Conservation (phyloP, 2,888 invertebrate genomes). For the Hypercompe scribonia region DNA sequence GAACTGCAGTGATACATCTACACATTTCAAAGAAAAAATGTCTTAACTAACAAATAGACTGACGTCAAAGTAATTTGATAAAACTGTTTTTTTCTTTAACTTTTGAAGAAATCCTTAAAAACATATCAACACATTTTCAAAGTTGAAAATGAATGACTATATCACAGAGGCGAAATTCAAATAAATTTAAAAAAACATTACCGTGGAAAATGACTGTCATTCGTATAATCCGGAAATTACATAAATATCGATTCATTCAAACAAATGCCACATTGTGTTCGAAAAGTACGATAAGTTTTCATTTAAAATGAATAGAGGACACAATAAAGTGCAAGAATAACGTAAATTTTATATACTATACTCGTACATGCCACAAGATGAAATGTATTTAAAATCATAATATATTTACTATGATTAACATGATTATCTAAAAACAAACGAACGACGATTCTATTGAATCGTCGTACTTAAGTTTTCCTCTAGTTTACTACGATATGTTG, state of each 20-base stretch:
- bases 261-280: neutral
- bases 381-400: too few relatives aligned
- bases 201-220: neutral
- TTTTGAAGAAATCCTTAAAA: neutral
- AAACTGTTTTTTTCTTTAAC: neutral
- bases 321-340: neutral
- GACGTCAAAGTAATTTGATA: neutral
- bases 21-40: neutral
- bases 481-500: neutral
- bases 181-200: neutral
- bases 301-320: neutral
- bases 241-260: neutral
- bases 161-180: neutral
- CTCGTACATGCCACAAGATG: too few relatives aligned
- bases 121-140: neutral
- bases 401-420: too few relatives aligned
- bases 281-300: neutral
- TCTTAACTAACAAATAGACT: neutral
- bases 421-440: too few relatives aligned
- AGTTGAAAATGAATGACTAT: neutral
- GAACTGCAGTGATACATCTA: neutral
- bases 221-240: neutral
- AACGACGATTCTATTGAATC: too few relatives aligned
- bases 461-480: neutral
- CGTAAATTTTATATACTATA: too few relatives aligned